A percentile compares a stretch with the other conserved stretches of the same genome.
These are phyloP conservation scores for Sebastes steindachneri DNA, from an alignment of 2,797 vertebrate species.

Conservation along the genomic window DNA sequence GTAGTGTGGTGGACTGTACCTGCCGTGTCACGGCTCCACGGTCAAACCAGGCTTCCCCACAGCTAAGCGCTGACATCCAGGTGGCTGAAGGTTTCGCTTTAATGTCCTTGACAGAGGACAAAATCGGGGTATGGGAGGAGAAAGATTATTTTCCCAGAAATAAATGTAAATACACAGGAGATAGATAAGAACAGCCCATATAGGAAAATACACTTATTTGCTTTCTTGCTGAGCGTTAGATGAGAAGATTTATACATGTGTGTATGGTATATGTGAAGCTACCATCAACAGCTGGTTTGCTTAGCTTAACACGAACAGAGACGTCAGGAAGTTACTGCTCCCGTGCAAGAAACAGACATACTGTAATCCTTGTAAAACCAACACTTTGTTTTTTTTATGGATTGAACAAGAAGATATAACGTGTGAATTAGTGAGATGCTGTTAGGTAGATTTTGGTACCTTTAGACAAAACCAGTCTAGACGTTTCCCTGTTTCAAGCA, in stretches of 20 bases:
- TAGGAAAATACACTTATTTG: not conserved
- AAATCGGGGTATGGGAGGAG: not conserved
- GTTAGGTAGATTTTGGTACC: not conserved
- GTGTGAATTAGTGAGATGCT: not conserved
- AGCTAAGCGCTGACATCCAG: constrained; percentile 30
- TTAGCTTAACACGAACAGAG: not conserved
- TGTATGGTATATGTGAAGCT: not conserved
- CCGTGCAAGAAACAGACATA: not conserved
- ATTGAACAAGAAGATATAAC: not conserved
- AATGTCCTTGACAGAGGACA: constrained; percentile 23
- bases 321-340: not conserved
- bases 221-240: not conserved
- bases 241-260: not conserved
- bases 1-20: not conserved
- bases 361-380: not conserved
- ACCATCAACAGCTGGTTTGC: not conserved
- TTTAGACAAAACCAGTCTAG: not conserved
- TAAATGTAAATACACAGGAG: not conserved
- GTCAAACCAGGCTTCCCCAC: constrained; percentile 15
- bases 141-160: not conserved
- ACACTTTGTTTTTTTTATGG: not conserved
- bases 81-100: constrained; percentile 22
- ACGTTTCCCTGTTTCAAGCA: not conserved
- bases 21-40: not conserved
- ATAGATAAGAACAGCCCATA: not conserved